Conservation (phyloP, 2,888 invertebrate genomes). For the Kryphioiulus occultus region DNA sequence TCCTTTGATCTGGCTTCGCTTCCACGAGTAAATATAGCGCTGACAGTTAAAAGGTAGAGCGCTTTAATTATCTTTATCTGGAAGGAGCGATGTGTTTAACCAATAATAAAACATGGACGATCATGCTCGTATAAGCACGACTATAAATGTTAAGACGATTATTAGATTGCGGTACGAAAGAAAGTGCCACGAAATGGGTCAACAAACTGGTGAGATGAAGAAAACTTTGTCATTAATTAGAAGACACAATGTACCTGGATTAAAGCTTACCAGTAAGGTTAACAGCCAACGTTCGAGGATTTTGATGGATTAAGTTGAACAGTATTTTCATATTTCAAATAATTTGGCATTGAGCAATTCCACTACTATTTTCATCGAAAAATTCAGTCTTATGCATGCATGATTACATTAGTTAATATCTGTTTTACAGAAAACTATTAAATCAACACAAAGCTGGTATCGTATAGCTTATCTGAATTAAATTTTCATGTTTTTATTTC, state of each 20-base stretch:
- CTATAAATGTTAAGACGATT: conserved; percentile 6
- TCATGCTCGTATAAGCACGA: not conserved
- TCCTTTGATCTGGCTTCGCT: not conserved
- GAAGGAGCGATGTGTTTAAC: not conserved
- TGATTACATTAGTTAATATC: too few relatives aligned
- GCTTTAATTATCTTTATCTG: conserved; percentile 16
- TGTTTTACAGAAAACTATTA: too few relatives aligned
- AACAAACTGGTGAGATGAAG: not conserved
- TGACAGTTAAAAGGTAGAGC: not conserved
- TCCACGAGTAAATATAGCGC: not conserved
- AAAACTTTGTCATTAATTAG: not conserved
- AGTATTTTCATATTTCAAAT: too few relatives aligned
- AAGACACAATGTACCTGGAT: not conserved
- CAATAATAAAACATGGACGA: not conserved
- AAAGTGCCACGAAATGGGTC: not conserved
- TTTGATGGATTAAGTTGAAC: too few relatives aligned
- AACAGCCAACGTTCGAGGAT: too few relatives aligned
- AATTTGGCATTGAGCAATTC: too few relatives aligned
- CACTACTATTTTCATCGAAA: too few relatives aligned
- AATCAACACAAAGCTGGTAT: too few relatives aligned
- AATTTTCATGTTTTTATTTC: too few relatives aligned
- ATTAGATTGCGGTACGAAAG: not conserved
- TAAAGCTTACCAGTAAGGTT: not conserved
- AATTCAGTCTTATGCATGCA: too few relatives aligned
- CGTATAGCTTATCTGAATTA: too few relatives aligned